Percentiles rank a stretch among this genome's conserved stretches.
phyloP scores from a whole-genome alignment of 2,113 vertebrate genomes.

The Atherinomorus stipes region DNA sequence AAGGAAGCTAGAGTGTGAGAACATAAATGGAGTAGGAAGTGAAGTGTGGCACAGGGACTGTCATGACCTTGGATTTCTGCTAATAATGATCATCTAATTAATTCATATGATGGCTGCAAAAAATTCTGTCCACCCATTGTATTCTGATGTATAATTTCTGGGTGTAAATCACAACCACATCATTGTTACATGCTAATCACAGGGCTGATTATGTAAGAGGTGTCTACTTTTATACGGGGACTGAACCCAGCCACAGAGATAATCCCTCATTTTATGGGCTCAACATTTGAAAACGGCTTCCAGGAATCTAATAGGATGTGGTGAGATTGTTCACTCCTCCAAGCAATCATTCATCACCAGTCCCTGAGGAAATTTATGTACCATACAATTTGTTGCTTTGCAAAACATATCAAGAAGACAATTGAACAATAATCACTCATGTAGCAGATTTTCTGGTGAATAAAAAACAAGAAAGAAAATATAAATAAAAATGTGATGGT shows the following conservation, averaged over 20 bases:
- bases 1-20: background rate
- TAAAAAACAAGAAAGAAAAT: background rate
- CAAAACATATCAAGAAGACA: too few relatives aligned
- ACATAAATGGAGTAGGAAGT: background rate
- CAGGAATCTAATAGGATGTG: conserved; percentile 2
- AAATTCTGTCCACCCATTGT: background rate
- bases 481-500: background rate
- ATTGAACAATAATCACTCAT: background rate
- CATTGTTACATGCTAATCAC: background rate
- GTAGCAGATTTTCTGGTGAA: background rate
- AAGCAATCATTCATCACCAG: background rate
- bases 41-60: background rate
- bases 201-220: conserved; percentile 1
- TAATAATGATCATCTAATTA: background rate
- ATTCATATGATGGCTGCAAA: background rate
- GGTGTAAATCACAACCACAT: background rate
- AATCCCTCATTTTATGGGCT: conserved; percentile 18
- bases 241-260: background rate
- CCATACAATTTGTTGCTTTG: background rate
- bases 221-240: background rate
- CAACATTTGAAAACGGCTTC: conserved; percentile 4
- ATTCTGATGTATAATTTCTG: background rate
- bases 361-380: conserved; percentile 21
- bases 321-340: conserved; percentile 13
- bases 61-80: background rate